Conservation (phyloP, 2,113 vertebrate genomes). For the Rhea americana region DNA sequence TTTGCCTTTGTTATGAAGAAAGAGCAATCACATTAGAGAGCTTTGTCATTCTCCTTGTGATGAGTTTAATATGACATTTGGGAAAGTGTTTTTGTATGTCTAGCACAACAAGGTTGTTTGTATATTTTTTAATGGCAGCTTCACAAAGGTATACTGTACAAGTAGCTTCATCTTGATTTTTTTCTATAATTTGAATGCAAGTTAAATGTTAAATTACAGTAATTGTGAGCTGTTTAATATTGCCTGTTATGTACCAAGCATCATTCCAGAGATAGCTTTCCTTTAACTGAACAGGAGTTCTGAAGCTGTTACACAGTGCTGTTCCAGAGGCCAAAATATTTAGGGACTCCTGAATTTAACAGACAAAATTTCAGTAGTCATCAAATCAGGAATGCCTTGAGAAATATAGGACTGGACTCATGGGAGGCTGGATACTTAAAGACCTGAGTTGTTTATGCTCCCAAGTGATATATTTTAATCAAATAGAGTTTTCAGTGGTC, state of each 20-base stretch:
- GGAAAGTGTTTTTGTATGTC: conserved; percentile 56
- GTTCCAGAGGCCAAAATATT: background rate
- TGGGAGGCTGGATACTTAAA: background rate
- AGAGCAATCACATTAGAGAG: conserved; percentile 70
- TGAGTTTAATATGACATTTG: conserved; percentile 66
- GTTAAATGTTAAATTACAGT: conserved; percentile 77
- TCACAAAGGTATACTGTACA: conserved; percentile 29
- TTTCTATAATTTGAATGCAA: conserved; percentile 62
- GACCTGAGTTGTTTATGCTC: background rate
- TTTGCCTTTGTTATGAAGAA: conserved; percentile 70
- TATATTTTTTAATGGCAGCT: conserved; percentile 59
- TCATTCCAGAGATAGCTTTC: conserved; percentile 38
- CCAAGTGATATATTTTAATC: background rate
- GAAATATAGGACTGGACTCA: background rate
- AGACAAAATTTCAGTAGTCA: background rate
- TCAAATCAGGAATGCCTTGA: background rate
- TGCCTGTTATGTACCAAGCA: conserved; percentile 50
- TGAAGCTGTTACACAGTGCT: conserved; percentile 3
- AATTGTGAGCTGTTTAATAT: conserved; percentile 68
- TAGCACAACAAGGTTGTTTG: conserved; percentile 66
- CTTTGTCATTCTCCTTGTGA: conserved; percentile 63
- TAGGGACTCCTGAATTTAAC: background rate
- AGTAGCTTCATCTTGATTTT: conserved; percentile 27
- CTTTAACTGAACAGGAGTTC: conserved; percentile 52
- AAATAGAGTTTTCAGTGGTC: background rate